A percentile compares a stretch with the other conserved stretches of the same genome.
Conservation (phyloP, 2,797 vertebrate genomes). For the Acanthiza pusilla region DNA sequence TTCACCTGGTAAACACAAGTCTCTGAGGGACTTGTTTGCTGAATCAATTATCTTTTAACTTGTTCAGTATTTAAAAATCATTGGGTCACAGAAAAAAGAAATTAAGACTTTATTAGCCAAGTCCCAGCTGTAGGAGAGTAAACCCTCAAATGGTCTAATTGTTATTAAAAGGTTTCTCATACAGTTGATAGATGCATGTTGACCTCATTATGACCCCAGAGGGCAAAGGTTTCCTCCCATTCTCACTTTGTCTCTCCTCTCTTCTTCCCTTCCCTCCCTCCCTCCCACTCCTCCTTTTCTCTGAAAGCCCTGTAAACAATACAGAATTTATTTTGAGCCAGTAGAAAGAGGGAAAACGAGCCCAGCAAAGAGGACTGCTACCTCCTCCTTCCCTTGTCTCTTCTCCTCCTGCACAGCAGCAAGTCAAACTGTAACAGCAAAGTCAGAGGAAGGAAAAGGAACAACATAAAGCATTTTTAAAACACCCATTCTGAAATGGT, state of each 20-base stretch:
- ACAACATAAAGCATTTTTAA: background rate
- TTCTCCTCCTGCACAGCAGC: background rate
- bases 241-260: background rate
- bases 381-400: background rate
- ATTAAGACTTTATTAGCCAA: background rate
- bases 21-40: background rate
- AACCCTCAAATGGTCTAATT: background rate
- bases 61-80: background rate
- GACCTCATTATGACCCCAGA: background rate
- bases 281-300: background rate
- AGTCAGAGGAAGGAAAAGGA: background rate
- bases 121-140: background rate
- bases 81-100: background rate
- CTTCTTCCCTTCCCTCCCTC: background rate
- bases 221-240: background rate
- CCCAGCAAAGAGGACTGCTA: background rate
- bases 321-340: background rate
- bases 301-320: background rate
- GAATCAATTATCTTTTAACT: background rate
- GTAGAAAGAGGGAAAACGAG: background rate
- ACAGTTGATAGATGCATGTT: background rate
- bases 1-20: background rate
- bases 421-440: background rate
- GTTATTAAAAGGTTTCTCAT: background rate
- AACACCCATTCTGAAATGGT: background rate